These are phyloP conservation scores for Sitta carolinensis DNA, from an alignment of 2,797 vertebrate species.

Conservation along the genomic window DNA sequence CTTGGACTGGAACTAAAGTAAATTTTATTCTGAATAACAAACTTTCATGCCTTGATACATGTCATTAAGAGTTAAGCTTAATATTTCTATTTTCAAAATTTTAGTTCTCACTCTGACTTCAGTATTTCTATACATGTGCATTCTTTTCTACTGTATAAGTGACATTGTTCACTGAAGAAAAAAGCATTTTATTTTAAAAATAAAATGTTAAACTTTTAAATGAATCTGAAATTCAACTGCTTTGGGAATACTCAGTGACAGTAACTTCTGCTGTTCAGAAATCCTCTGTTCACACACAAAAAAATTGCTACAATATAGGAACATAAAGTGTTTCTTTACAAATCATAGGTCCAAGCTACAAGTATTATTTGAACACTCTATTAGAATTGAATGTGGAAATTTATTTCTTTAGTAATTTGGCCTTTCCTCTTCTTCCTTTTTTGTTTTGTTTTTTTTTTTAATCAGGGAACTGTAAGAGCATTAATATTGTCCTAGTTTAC, in stretches of 20 bases:
- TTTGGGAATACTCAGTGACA: background rate
- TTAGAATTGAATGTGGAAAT: background rate
- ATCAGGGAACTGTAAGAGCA: background rate
- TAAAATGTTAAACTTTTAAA: background rate
- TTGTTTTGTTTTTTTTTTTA: background rate
- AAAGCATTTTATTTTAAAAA: background rate
- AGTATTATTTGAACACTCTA: background rate
- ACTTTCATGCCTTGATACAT: background rate
- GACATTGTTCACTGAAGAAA: background rate
- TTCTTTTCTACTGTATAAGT: background rate
- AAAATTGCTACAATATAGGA: background rate
- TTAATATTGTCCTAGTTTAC: background rate
- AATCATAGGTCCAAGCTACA: background rate
- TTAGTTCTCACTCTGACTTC: background rate
- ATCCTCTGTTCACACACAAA: background rate
- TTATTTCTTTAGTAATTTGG: background rate
- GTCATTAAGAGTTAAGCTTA: background rate
- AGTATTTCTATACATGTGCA: background rate
- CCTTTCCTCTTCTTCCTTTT: background rate
- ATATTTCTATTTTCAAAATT: background rate
- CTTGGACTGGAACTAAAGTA: background rate
- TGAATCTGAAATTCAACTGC: background rate
- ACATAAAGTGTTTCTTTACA: background rate
- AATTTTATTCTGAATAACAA: background rate
- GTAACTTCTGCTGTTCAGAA: background rate